A percentile compares a stretch with the other conserved stretches of the same genome.
phyloP scores from a whole-genome alignment of 1,140 invertebrate genomes.

The Pachypsylla venusta region DNA sequence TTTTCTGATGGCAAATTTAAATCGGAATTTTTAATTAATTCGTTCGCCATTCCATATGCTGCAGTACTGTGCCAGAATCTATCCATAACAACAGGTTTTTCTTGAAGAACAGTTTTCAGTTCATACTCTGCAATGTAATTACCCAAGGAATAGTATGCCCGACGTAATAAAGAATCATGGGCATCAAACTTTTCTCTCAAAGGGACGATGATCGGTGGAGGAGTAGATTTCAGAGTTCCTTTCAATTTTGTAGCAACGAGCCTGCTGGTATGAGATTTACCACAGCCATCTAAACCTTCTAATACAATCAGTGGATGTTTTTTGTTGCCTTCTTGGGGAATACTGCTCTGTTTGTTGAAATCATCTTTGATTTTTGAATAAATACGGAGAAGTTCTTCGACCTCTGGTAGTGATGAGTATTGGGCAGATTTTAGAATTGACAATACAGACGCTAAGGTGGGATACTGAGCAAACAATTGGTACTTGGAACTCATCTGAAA shows the following conservation, averaged over 20 bases:
- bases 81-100: slow-evolving; percentile 28
- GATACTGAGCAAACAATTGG: background rate
- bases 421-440: background rate
- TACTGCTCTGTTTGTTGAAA: background rate
- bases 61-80: slow-evolving; percentile 32
- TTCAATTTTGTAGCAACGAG: slow-evolving; percentile 22
- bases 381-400: slow-evolving; percentile 11
- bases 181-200: slow-evolving; percentile 22
- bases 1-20: slow-evolving; percentile 20
- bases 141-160: slow-evolving; percentile 28
- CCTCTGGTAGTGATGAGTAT: slow-evolving; percentile 14
- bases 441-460: background rate
- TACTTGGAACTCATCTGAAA: slow-evolving; percentile 7
- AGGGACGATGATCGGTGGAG: slow-evolving; percentile 10
- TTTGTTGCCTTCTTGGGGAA: background rate
- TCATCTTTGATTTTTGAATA: background rate
- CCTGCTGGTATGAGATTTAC: slow-evolving; percentile 19
- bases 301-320: slow-evolving; percentile 24
- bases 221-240: slow-evolving; percentile 23
- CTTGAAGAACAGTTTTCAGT: slow-evolving; percentile 19
- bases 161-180: slow-evolving; percentile 18
- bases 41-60: slow-evolving; percentile 29
- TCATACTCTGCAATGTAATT: slow-evolving; percentile 29
- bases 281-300: slow-evolving; percentile 29
- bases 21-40: slow-evolving; percentile 17